phyloP scores from a whole-genome alignment of 2,888 invertebrate species.

The Parnassius mnemosyne region DNA sequence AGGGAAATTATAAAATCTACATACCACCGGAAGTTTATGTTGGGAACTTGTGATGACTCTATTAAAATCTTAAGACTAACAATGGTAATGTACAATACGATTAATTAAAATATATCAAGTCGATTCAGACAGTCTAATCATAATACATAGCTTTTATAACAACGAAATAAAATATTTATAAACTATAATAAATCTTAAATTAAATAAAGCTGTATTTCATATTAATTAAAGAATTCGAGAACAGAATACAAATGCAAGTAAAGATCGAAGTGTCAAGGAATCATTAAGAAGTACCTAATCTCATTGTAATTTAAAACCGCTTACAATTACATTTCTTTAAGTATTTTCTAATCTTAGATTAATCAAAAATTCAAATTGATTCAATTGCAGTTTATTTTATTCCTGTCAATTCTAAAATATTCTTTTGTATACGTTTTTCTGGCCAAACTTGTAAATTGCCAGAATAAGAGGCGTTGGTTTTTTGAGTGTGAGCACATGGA shows the following conservation, averaged over 20 bases:
- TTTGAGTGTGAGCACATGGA: slow-evolving; percentile 7
- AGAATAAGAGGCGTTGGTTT: background rate
- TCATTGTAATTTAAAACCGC: slow-evolving; percentile 31
- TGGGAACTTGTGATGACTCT: slow-evolving; percentile 52
- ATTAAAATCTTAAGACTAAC: slow-evolving; percentile 42
- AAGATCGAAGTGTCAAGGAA: slow-evolving; percentile 39
- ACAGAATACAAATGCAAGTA: slow-evolving; percentile 35
- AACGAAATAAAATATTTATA: slow-evolving; percentile 22
- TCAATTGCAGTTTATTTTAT: slow-evolving; percentile 21
- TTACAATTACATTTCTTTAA: slow-evolving; percentile 44
- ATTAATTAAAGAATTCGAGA: slow-evolving; percentile 27
- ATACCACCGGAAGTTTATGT: slow-evolving; percentile 43
- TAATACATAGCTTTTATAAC: slow-evolving; percentile 1
- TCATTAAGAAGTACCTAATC: slow-evolving; percentile 27
- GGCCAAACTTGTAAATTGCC: background rate
- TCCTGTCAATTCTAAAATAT: slow-evolving; percentile 24
- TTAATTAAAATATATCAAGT: slow-evolving; percentile 27
- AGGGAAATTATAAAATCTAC: slow-evolving; percentile 37
- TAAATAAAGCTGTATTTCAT: slow-evolving; percentile 27
- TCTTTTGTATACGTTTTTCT: slow-evolving; percentile 17
- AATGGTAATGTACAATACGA: slow-evolving; percentile 35
- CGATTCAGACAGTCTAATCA: slow-evolving; percentile 1
- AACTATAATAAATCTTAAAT: slow-evolving; percentile 29
- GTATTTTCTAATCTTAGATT: slow-evolving; percentile 10
- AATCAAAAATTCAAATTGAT: slow-evolving; percentile 31